Evolutionary conservation across 2,888 invertebrate genomes (phyloP).

Genomic region (Eristalinus aeneus): DNA sequence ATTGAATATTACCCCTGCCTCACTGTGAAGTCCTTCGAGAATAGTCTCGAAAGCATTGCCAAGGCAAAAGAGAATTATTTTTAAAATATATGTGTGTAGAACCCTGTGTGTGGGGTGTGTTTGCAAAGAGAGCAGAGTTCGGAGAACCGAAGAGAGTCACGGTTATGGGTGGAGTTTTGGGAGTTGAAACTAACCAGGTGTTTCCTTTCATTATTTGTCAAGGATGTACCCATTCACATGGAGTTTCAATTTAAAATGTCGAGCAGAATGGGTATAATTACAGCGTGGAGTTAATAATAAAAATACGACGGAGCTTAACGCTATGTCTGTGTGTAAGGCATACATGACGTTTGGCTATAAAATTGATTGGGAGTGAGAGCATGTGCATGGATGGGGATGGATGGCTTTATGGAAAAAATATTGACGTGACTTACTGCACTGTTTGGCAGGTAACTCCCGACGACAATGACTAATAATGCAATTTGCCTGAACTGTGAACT

Average conservation of each 20-base stretch:
- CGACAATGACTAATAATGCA: conserved; percentile 51
- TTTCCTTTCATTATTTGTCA: neutral
- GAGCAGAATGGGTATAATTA: neutral
- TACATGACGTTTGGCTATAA: neutral
- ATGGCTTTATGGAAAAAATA: neutral
- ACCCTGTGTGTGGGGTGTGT: neutral
- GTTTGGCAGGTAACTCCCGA: neutral
- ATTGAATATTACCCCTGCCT: neutral
- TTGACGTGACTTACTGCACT: conserved; percentile 46
- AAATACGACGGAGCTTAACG: conserved; percentile 1
- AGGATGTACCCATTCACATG: conserved; percentile 12
- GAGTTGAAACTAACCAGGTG: conserved; percentile 12
- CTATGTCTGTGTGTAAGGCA: neutral
- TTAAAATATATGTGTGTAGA: neutral
- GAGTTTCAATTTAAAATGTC: neutral
- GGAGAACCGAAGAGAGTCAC: neutral
- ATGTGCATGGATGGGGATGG: neutral
- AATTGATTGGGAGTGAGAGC: conserved; percentile 20
- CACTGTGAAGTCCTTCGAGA: conserved; percentile 43
- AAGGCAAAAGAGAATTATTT: conserved; percentile 23
- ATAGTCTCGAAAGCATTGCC: conserved; percentile 54
- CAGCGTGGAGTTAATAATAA: neutral
- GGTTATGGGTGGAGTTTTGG: neutral
- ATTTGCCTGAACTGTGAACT: conserved; percentile 23
- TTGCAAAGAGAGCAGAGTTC: neutral